phyloP scores from a whole-genome alignment of 2,888 invertebrate species.

The Drosophila suboccidentalis region DNA sequence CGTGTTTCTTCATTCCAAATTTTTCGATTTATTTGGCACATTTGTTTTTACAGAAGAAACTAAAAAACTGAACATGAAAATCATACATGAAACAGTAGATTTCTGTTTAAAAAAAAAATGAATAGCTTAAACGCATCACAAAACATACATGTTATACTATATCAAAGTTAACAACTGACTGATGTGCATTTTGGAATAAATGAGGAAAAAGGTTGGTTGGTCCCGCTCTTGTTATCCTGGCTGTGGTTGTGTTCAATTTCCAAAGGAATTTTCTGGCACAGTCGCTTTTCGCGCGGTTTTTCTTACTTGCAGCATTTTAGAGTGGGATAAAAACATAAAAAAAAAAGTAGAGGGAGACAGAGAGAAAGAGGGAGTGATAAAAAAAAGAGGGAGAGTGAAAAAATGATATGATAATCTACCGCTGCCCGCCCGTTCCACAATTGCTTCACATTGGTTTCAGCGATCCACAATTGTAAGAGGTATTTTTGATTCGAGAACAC shows the following conservation, averaged over 20 bases:
- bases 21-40: not conserved
- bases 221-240: conserved; percentile 8
- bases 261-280: conserved; percentile 6
- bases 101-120: not conserved
- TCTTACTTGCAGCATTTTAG: conserved; percentile 43
- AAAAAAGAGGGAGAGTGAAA: conserved; percentile 24
- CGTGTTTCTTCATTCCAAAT: conserved; percentile 46
- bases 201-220: conserved; percentile 60
- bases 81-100: conserved; percentile 5
- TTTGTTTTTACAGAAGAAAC: conserved; percentile 33
- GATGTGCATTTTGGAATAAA: conserved; percentile 16
- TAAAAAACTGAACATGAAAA: not conserved
- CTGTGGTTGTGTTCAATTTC: conserved; percentile 28
- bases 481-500: conserved; percentile 58
- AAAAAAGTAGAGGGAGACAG: conserved; percentile 3
- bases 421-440: conserved; percentile 56
- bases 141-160: conserved; percentile 32
- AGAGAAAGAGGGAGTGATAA: conserved; percentile 11
- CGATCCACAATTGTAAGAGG: conserved; percentile 67
- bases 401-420: conserved; percentile 23
- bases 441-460: conserved; percentile 74
- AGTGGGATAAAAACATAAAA: conserved; percentile 4
- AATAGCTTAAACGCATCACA: not conserved
- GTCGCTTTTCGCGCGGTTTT: conserved; percentile 7
- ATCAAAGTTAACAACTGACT: conserved; percentile 11